These are phyloP conservation scores for Epiblema foenella DNA, from an alignment of 2,888 invertebrate genomes.

Conservation along the genomic window DNA sequence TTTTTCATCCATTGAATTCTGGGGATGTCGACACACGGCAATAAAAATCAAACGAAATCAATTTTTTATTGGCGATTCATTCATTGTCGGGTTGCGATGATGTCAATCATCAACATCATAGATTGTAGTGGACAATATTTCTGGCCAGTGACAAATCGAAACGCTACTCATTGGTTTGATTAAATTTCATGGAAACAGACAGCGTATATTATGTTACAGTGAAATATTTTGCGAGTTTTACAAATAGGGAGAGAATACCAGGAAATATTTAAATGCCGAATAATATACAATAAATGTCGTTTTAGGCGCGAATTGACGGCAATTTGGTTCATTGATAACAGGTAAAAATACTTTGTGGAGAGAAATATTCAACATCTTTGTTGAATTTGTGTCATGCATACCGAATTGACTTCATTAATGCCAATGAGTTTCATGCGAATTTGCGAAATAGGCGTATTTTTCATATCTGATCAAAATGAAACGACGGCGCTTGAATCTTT, in stretches of 20 bases:
- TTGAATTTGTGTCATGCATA: no score
- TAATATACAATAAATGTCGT: no score
- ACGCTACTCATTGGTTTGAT: background rate
- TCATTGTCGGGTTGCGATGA: background rate
- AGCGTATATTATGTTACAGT: background rate
- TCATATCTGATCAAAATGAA: no score
- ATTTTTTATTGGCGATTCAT: background rate
- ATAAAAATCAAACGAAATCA: slow-evolving; percentile 3
- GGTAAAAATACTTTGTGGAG: no score
- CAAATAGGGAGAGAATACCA: background rate
- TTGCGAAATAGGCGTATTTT: no score
- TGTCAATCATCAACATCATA: background rate
- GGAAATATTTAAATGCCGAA: background rate
- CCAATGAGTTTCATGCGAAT: no score
- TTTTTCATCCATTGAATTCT: background rate
- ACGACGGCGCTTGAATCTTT: no score
- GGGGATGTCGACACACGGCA: background rate
- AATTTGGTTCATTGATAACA: no score
- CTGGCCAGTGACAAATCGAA: background rate
- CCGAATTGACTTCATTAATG: no score
- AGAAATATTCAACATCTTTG: no score
- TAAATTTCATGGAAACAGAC: background rate
- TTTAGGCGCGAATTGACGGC: no score
- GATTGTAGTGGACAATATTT: slow-evolving; percentile 3
- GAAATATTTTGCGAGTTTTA: background rate